Evolutionary conservation across 2,888 invertebrate genomes (phyloP).

Genomic region (Folsomia manolachei): DNA sequence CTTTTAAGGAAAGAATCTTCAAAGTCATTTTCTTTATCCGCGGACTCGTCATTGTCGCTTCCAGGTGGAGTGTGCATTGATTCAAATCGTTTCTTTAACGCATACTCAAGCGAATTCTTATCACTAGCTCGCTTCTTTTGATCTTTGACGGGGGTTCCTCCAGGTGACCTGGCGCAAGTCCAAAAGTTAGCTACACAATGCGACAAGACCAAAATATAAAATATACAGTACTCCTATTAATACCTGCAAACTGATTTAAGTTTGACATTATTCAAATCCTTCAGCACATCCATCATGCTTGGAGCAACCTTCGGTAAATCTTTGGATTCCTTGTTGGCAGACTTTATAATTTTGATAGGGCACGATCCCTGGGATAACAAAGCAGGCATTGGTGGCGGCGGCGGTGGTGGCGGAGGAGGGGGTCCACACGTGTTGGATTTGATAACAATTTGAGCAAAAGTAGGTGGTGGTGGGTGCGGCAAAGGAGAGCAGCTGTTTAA

Average conservation of each 20-base stretch:
- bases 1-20: slow-evolving; percentile 24
- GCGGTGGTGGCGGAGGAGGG: slow-evolving; percentile 34
- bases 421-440: not conserved
- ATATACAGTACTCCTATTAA: not conserved
- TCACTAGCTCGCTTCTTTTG: slow-evolving; percentile 20
- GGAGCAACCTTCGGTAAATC: slow-evolving; percentile 25
- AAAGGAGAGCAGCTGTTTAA: slow-evolving; percentile 7
- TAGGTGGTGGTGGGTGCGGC: not conserved
- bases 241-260: slow-evolving; percentile 41
- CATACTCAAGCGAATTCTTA: slow-evolving; percentile 52
- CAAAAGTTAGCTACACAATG: not conserved
- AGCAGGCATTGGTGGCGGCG: slow-evolving; percentile 38
- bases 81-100: slow-evolving; percentile 55
- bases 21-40: slow-evolving; percentile 27
- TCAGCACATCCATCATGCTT: slow-evolving; percentile 44
- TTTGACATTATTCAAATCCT: slow-evolving; percentile 40
- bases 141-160: slow-evolving; percentile 37
- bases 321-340: not conserved
- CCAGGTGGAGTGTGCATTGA: slow-evolving; percentile 45
- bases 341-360: slow-evolving; percentile 21
- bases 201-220: not conserved
- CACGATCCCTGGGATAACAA: slow-evolving; percentile 6
- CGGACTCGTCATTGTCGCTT: slow-evolving; percentile 34
- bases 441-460: not conserved
- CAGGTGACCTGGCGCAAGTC: slow-evolving; percentile 29